Evolutionary conservation across 1,140 invertebrate genomes (phyloP), one percentile per base, ranked within the genome.

Genomic region (Oedothorax gibbosus): DNA sequence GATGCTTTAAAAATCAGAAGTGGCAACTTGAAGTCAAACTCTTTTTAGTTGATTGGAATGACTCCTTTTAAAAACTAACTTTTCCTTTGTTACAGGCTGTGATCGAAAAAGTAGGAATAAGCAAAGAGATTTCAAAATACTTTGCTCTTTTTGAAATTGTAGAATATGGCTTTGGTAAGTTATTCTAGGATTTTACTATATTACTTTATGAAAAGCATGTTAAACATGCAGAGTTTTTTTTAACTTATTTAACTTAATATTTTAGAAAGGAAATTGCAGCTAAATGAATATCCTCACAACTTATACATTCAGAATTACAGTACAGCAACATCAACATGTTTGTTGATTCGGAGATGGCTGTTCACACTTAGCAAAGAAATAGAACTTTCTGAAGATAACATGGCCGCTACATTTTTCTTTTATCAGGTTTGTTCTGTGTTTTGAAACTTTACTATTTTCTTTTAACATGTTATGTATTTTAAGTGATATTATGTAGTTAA

Each of bases 251-350:
- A 54, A 20, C 57, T 86, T 79, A 20, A 75, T 86, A 83, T 85
- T 83, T 89, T 90, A 97, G 97, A 99, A 90, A 93, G 98, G 75
- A 99, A 99, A 91, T 91, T 99, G 71, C 95, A 96, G 87, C 93
- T 95, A 2, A 94, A 95, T 89, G 98, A 99, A 91, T 96, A 97
- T 87, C 98, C 98, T 0, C 98, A 99, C 90, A 97, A 97, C 88
- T 92, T 99, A 71, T 99, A 99, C 90, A 98, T 99, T 87, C 97
- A 99, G 91, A 99, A 99, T 91, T 99, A 99, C 89, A 98, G 96
- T 86, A 99, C 98, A n/a, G 98, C 98, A 35, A 97, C 96, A 50
- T 96, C 96, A 73, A 98, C 97, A 14, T 99, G 98, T 90, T 92
- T 99, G n/a, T 93, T 94, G 75, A 92, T 99, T 64, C 93, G 96